Evolutionary conservation across 2,797 vertebrate genomes (phyloP).

Genomic region (Percopsis omiscomaycus): DNA sequence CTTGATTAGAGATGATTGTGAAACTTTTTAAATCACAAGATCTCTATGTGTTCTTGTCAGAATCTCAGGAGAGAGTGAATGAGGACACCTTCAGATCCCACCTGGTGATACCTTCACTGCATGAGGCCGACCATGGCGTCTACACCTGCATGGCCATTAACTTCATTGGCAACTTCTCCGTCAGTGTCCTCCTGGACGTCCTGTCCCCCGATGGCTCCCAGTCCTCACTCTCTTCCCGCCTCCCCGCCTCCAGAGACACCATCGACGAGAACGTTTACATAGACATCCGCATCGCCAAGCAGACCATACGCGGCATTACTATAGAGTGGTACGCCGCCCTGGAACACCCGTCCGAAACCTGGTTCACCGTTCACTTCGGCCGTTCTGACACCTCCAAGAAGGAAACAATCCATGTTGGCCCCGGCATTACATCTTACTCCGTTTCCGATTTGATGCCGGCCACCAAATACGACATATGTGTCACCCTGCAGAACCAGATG

Average conservation of each 20-base stretch:
- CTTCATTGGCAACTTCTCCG: constrained; percentile 82
- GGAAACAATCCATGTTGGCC: constrained; percentile 84
- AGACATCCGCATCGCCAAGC: constrained; percentile 85
- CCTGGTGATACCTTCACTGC: constrained; percentile 79
- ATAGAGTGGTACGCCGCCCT: constrained; percentile 84
- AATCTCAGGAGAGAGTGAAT: constrained; percentile 72
- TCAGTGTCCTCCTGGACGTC: constrained; percentile 69
- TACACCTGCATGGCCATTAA: constrained; percentile 88
- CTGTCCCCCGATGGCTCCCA: constrained; percentile 42
- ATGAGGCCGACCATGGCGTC: constrained; percentile 75
- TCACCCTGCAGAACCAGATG: constrained; percentile 79
- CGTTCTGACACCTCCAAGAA: constrained; percentile 71
- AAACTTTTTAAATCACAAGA: neutral
- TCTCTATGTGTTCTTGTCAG: constrained; percentile 58
- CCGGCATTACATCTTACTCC: constrained; percentile 84
- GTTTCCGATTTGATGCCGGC: constrained; percentile 84
- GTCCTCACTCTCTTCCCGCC: constrained; percentile 29
- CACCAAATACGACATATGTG: constrained; percentile 90
- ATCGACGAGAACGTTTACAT: constrained; percentile 76
- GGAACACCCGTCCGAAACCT: constrained; percentile 77
- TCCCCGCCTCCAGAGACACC: constrained; percentile 16
- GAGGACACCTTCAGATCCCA: constrained; percentile 83
- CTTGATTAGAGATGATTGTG: neutral
- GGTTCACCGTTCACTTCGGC: constrained; percentile 87
- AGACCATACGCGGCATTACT: constrained; percentile 84